These are phyloP conservation scores for Drosophila saltans DNA, from an alignment of 1,140 invertebrate species.

Conservation along the genomic window DNA sequence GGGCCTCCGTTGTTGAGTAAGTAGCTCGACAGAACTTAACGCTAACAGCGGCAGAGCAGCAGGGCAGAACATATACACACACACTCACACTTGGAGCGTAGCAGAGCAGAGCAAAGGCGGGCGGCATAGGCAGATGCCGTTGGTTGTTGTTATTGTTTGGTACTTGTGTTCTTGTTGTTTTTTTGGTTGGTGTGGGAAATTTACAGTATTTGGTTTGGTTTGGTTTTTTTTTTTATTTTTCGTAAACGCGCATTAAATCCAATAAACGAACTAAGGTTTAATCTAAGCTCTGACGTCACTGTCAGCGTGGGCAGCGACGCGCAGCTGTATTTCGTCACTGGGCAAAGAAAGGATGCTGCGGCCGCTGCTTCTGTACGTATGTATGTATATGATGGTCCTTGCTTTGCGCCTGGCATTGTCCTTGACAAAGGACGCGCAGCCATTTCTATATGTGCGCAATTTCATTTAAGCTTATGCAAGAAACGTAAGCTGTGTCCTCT, in stretches of 20 bases:
- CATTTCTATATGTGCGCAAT: slow-evolving; percentile 32
- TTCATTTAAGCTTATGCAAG: slow-evolving; percentile 65
- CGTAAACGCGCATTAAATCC: slow-evolving; percentile 38
- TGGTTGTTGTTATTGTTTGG: slow-evolving; percentile 17
- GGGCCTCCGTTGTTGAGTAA: slow-evolving; percentile 67
- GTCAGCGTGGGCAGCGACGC: slow-evolving; percentile 10
- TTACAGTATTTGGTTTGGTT: slow-evolving; percentile 40
- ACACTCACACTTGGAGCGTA: slow-evolving; percentile 10
- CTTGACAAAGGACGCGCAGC: slow-evolving; percentile 67
- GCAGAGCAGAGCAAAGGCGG: slow-evolving; percentile 21
- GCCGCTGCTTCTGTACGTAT: background rate
- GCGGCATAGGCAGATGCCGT: slow-evolving; percentile 5
- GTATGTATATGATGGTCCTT: slow-evolving; percentile 4
- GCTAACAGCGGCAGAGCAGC: slow-evolving; percentile 45
- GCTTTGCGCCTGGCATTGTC: slow-evolving; percentile 47
- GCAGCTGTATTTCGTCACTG: slow-evolving; percentile 40
- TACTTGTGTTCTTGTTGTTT: background rate
- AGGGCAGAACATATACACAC: slow-evolving; percentile 14
- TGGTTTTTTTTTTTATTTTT: slow-evolving; percentile 19
- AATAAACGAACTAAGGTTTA: slow-evolving; percentile 27
- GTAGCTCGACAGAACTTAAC: slow-evolving; percentile 59
- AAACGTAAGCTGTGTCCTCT: slow-evolving; percentile 43
- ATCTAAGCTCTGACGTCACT: slow-evolving; percentile 58
- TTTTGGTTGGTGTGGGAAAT: slow-evolving; percentile 46
- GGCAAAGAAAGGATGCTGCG: slow-evolving; percentile 7